A percentile compares a stretch with the other conserved stretches of the same genome.
These are phyloP conservation scores for Pocillopora verrucosa DNA, from an alignment of 64 coral and sea anemone genomes.

Conservation along the genomic window DNA sequence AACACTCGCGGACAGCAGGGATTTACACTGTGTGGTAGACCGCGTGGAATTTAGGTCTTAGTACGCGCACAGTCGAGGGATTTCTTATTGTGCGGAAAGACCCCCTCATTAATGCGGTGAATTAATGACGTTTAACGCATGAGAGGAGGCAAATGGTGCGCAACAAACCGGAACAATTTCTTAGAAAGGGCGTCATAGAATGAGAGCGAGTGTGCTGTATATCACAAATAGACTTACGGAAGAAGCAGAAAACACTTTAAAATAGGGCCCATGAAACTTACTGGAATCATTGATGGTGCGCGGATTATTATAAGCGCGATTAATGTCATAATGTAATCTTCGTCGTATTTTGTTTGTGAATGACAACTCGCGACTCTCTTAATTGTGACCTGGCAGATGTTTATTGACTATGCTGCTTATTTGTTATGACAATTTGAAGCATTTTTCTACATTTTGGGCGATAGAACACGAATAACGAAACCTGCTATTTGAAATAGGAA, in stretches of 20 bases:
- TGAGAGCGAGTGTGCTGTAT: no score
- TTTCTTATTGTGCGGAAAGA: background rate
- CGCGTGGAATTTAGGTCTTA: background rate
- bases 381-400: background rate
- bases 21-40: background rate
- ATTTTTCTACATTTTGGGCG: background rate
- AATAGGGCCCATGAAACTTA: no score
- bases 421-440: background rate
- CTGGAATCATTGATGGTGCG: background rate
- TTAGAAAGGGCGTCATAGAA: background rate
- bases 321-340: background rate
- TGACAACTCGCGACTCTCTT: background rate
- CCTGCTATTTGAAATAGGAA: background rate
- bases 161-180: slow-evolving; percentile 4
- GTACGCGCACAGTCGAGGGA: background rate
- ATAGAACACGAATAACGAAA: background rate
- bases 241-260: no score
- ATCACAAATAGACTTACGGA: no score
- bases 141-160: background rate
- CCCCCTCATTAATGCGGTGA: background rate
- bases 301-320: background rate
- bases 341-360: background rate
- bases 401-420: background rate
- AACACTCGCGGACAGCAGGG: background rate
- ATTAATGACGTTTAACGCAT: background rate